Evolutionary conservation across 2,888 invertebrate genomes (phyloP), one percentile per base, ranked within the genome.

Genomic region (Lucinisca nassula): DNA sequence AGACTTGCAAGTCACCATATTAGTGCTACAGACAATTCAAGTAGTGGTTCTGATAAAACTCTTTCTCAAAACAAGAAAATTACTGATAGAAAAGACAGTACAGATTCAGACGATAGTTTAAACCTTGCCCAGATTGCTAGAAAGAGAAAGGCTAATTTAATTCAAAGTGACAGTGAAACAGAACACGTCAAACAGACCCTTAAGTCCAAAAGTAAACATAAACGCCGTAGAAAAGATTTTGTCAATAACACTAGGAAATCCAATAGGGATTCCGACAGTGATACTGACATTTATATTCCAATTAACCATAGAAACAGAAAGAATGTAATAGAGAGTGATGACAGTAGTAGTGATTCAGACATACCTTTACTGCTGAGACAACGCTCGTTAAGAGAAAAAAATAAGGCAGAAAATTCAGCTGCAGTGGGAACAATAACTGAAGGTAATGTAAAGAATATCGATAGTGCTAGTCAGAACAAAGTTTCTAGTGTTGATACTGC

Each of bases 321-420:
- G 58, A 76, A 70, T 80, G 45, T 77, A 6, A 82, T 82, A 74
- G 75, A 82, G 37, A 78, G 78, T 74, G 82, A 82, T 55, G 61
- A 73, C 35, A 70, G 67, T 38, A 51, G 49, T 38, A 51, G 58
- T 49, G 85, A 81, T 61, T 78, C 82, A 35, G 30, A 55, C 70
- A 38, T 2, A 21, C 61, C 61, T n/a, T n/a, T n/a, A n/a, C n/a
- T n/a, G n/a, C n/a, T n/a, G n/a, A n/a, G n/a, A n/a, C n/a, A n/a
- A n/a, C n/a, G n/a, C n/a, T n/a, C n/a, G n/a, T n/a, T n/a, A n/a
- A n/a, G n/a, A n/a, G n/a, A n/a, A n/a, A n/a, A n/a, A n/a, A n/a
- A n/a, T n/a, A n/a, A n/a, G n/a, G n/a, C n/a, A n/a, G n/a, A n/a
- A n/a, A n/a, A n/a, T n/a, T n/a, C n/a, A n/a, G n/a, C n/a, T n/a